Evolutionary conservation across 2,888 invertebrate species (phyloP).

Genomic region (Caenorhabditis becei): DNA sequence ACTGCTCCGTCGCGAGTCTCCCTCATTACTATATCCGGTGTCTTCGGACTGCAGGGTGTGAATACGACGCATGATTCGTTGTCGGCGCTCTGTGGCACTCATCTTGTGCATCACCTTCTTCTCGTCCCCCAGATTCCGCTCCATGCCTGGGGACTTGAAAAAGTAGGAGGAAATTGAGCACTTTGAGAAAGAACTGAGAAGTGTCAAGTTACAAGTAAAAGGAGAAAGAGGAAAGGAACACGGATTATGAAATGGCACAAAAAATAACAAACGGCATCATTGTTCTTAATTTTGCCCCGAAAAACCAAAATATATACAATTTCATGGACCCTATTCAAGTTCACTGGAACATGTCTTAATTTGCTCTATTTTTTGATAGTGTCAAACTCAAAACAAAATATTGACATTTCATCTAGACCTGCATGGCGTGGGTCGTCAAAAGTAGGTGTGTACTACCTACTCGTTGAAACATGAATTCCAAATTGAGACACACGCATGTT

Average conservation of each 20-base stretch:
- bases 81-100: conserved; percentile 68
- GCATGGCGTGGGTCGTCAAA: conserved; percentile 1
- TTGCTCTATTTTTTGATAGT: no score
- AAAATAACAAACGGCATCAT: background rate
- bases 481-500: conserved; percentile 33
- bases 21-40: conserved; percentile 65
- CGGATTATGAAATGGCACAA: conserved; percentile 8
- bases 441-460: conserved; percentile 7
- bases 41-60: conserved; percentile 73
- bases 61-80: conserved; percentile 71
- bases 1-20: conserved; percentile 55
- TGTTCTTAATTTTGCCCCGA: background rate
- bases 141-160: conserved; percentile 20
- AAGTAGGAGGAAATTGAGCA: background rate
- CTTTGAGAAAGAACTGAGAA: conserved; percentile 4
- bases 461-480: conserved; percentile 37
- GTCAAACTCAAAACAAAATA: no score
- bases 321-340: no score
- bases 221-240: conserved; percentile 2
- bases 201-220: conserved; percentile 6
- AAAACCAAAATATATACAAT: no score
- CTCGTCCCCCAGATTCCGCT: conserved; percentile 43
- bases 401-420: no score
- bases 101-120: conserved; percentile 60
- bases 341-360: conserved; percentile 4